Conservation (phyloP, 2,888 invertebrate genomes). For the Gymnoscelis rufifasciata region DNA sequence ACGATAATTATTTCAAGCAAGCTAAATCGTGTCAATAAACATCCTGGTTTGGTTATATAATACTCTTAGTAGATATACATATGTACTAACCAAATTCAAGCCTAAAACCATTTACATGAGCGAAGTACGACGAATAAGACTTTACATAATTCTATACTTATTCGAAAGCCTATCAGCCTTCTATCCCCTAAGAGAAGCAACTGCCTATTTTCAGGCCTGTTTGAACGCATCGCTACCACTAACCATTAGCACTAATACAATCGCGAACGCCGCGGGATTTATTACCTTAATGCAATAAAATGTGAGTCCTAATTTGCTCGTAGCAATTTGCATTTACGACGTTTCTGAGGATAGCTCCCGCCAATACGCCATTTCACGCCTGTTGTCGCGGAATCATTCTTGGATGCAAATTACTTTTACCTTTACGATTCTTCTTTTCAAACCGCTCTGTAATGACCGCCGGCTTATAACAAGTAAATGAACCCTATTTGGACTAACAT, state of each 20-base stretch:
- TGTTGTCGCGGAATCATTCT: conserved; percentile 51
- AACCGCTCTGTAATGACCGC: conserved; percentile 40
- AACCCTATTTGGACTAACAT: conserved; percentile 26
- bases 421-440: conserved; percentile 61
- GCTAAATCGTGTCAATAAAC: no score
- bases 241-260: conserved; percentile 52
- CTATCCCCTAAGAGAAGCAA: no score
- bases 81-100: no score
- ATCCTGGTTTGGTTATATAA: no score
- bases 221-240: neutral
- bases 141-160: no score
- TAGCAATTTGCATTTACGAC: conserved; percentile 61
- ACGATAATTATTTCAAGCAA: no score
- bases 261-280: conserved; percentile 55
- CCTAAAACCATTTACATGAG: no score
- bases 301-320: conserved; percentile 72
- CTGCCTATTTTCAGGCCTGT: no score
- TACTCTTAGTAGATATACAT: no score
- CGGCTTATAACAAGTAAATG: conserved; percentile 28
- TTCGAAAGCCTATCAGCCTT: no score
- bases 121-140: no score
- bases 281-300: conserved; percentile 67
- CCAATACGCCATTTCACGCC: conserved; percentile 69
- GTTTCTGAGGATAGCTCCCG: conserved; percentile 44
- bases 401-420: conserved; percentile 68